A percentile compares a stretch with the other conserved stretches of the same genome.
Evolutionary conservation across 2,888 invertebrate genomes (phyloP).

Genomic region (Eupeodes luniger): DNA sequence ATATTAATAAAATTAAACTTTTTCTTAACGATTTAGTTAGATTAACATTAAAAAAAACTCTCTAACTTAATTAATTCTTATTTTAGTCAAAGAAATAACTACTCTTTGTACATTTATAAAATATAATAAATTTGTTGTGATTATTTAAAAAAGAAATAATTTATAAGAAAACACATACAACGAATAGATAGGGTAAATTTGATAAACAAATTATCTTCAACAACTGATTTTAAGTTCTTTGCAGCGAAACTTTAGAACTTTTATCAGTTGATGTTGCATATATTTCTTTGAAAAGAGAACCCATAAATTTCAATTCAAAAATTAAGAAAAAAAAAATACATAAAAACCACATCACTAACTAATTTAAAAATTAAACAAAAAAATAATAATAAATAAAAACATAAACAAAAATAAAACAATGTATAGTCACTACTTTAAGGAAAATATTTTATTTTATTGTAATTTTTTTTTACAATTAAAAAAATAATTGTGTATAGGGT

Average conservation of each 20-base stretch:
- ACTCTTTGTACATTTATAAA: constrained; percentile 70
- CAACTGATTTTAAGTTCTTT: constrained; percentile 54
- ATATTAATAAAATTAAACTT: constrained; percentile 57
- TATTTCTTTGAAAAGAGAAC: constrained; percentile 45
- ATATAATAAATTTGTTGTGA: constrained; percentile 62
- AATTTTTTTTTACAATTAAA: constrained; percentile 50
- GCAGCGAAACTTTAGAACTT: constrained; percentile 69
- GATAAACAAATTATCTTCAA: constrained; percentile 36
- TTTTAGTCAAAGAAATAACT: constrained; percentile 62
- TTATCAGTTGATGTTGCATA: constrained; percentile 62
- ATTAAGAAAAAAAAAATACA: constrained; percentile 77
- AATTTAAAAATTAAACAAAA: constrained; percentile 46
- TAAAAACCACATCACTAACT: constrained; percentile 49
- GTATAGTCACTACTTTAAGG: constrained; percentile 85
- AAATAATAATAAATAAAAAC: constrained; percentile 35
- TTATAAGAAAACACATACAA: constrained; percentile 73
- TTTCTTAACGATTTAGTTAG: constrained; percentile 58
- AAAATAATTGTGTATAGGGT: constrained; percentile 70
- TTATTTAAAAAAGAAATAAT: constrained; percentile 77
- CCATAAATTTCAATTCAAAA: background rate
- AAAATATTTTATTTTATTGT: constrained; percentile 77
- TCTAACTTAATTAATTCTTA: constrained; percentile 71
- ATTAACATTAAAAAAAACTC: constrained; percentile 59
- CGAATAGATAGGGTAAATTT: constrained; percentile 49
- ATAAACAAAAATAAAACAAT: constrained; percentile 79